A percentile compares a stretch with the other conserved stretches of the same genome.
phyloP scores from a whole-genome alignment of 92 coral and sea anemone genomes.

The Porites cylindrica region DNA sequence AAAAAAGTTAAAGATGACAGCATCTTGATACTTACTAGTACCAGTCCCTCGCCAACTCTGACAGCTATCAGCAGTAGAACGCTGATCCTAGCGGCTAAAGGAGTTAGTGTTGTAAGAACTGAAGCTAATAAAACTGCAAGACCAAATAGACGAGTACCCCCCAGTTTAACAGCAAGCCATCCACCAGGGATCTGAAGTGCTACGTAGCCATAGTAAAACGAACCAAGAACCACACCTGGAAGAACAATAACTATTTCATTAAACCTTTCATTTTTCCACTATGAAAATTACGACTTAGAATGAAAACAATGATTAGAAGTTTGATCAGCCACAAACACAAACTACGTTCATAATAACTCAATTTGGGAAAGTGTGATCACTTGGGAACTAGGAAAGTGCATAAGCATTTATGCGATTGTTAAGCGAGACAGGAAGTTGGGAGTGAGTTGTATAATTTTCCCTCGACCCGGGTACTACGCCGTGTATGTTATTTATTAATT shows the following conservation, averaged over 20 bases:
- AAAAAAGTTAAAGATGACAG: background rate
- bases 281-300: too few relatives aligned
- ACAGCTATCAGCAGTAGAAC: conserved; percentile 72
- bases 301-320: too few relatives aligned
- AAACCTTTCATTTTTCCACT: too few relatives aligned
- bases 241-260: background rate
- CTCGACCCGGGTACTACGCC: too few relatives aligned
- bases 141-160: conserved; percentile 90
- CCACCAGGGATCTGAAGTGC: conserved; percentile 90
- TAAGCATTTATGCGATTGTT: too few relatives aligned
- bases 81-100: conserved; percentile 88
- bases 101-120: conserved; percentile 74
- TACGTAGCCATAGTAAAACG: conserved; percentile 94
- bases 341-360: too few relatives aligned
- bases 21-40: conserved; percentile 66
- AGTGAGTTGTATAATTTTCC: too few relatives aligned
- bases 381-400: too few relatives aligned
- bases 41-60: conserved; percentile 84
- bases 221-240: conserved; percentile 88
- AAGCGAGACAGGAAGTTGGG: too few relatives aligned
- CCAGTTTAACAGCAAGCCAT: conserved; percentile 84
- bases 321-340: too few relatives aligned
- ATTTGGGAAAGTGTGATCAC: too few relatives aligned
- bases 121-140: conserved; percentile 80
- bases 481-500: too few relatives aligned